Percentiles rank a stretch among this genome's conserved stretches.
These are phyloP conservation scores for Drosophila nr. perissopoda DNA, from an alignment of 2,888 invertebrate species.

Conservation along the genomic window DNA sequence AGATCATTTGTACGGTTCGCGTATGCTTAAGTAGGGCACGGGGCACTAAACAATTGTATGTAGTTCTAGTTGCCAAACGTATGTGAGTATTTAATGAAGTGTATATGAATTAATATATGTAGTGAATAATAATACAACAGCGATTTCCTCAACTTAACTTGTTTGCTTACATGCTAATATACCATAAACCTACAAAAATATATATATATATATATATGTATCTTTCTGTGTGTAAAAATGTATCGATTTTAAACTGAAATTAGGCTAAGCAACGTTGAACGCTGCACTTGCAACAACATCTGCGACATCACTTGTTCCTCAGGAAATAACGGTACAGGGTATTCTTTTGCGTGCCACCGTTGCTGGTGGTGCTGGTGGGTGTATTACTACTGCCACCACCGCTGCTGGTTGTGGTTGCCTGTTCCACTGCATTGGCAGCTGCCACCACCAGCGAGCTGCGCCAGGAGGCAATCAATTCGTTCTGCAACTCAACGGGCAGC, in stretches of 20 bases:
- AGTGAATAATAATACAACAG: constrained; percentile 44
- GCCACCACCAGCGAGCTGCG: constrained; percentile 82
- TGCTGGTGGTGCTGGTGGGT: constrained; percentile 27
- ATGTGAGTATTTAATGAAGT: constrained; percentile 60
- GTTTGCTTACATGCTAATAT: constrained; percentile 36
- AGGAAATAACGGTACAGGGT: constrained; percentile 89
- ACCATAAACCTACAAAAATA: constrained; percentile 58
- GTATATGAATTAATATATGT: constrained; percentile 54
- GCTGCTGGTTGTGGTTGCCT: constrained; percentile 49
- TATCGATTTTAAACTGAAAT: constrained; percentile 21
- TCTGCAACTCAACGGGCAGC: constrained; percentile 90
- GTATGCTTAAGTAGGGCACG: constrained; percentile 52
- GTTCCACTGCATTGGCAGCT: constrained; percentile 64
- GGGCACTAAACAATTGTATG: constrained; percentile 34
- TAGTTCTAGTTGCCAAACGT: constrained; percentile 12
- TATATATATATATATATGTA: constrained; percentile 25
- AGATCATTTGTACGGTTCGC: constrained; percentile 8
- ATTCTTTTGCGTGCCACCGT: constrained; percentile 86
- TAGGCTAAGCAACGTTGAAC: constrained; percentile 42
- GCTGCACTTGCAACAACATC: constrained; percentile 33
- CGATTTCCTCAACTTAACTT: constrained; percentile 24
- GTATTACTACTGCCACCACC: constrained; percentile 28
- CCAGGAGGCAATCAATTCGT: constrained; percentile 90
- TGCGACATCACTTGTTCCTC: constrained; percentile 87
- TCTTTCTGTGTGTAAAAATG: constrained; percentile 13